A percentile compares a stretch with the other conserved stretches of the same genome.
Evolutionary conservation across 1,140 invertebrate genomes (phyloP).

Genomic region (Drosophila teissieri): DNA sequence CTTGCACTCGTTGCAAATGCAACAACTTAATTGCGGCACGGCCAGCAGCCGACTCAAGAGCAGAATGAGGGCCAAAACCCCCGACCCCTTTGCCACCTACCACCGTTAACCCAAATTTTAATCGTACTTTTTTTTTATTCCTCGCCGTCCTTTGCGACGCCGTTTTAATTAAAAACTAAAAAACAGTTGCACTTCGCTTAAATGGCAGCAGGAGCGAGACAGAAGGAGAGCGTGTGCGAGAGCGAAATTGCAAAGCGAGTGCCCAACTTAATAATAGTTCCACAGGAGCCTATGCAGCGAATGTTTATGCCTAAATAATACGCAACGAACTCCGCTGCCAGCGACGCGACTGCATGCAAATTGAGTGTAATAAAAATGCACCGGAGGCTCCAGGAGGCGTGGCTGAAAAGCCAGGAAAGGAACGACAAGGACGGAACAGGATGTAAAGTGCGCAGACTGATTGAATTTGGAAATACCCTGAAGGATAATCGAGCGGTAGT

Average conservation of each 20-base stretch:
- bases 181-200: slow-evolving; percentile 54
- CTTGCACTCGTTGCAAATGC: slow-evolving; percentile 56
- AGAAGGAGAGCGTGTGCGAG: slow-evolving; percentile 24
- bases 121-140: slow-evolving; percentile 18
- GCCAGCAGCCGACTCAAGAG: slow-evolving; percentile 48
- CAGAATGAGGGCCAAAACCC: not conserved
- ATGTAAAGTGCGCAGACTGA: slow-evolving; percentile 33
- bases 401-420: not conserved
- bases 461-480: slow-evolving; percentile 44
- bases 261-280: slow-evolving; percentile 61
- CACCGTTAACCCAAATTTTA: slow-evolving; percentile 67
- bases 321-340: slow-evolving; percentile 21
- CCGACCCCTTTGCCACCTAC: slow-evolving; percentile 3
- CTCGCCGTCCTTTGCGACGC: slow-evolving; percentile 22
- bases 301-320: slow-evolving; percentile 74
- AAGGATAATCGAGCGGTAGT: slow-evolving; percentile 18
- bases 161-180: slow-evolving; percentile 78
- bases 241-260: slow-evolving; percentile 40
- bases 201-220: slow-evolving; percentile 14
- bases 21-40: slow-evolving; percentile 77
- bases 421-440: not conserved
- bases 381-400: slow-evolving; percentile 5
- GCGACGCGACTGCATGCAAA: slow-evolving; percentile 43
- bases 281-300: slow-evolving; percentile 51
- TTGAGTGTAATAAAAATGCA: slow-evolving; percentile 67